These are phyloP conservation scores for Sylvia borin DNA, from an alignment of 2,797 vertebrate species.

Conservation along the genomic window DNA sequence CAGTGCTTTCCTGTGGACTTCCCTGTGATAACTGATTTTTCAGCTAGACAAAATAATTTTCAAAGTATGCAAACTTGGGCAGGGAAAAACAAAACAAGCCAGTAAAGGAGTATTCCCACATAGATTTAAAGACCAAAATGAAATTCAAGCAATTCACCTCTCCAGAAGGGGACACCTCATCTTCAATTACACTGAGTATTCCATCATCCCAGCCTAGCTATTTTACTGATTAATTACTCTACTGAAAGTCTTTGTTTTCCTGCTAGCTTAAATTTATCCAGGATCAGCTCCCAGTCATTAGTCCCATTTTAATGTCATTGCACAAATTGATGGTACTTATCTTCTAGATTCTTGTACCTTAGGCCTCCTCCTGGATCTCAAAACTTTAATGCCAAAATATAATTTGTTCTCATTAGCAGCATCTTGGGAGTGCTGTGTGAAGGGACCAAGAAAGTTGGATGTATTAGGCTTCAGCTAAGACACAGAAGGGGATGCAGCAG, in stretches of 20 bases:
- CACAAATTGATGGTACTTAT: neutral
- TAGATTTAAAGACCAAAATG: neutral
- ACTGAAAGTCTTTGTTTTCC: neutral
- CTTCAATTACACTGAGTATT: neutral
- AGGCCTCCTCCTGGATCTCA: neutral
- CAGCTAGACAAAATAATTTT: neutral
- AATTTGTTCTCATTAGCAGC: neutral
- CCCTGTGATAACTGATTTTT: neutral
- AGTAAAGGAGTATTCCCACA: neutral
- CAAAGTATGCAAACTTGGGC: neutral
- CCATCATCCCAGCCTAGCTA: neutral
- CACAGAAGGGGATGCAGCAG: neutral
- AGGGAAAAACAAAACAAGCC: too few species aligned
- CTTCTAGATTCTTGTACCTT: neutral
- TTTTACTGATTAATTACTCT: neutral
- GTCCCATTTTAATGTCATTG: conserved; percentile 7
- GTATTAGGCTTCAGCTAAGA: neutral
- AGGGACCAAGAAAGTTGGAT: neutral
- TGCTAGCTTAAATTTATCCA: neutral
- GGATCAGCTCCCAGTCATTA: neutral
- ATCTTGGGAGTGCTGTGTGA: neutral
- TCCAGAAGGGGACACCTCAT: neutral
- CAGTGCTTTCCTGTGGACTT: neutral
- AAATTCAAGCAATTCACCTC: neutral
- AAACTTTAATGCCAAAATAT: neutral